Evolutionary conservation across 2,113 vertebrate species (phyloP).

Genomic region (Indicator maculatus): DNA sequence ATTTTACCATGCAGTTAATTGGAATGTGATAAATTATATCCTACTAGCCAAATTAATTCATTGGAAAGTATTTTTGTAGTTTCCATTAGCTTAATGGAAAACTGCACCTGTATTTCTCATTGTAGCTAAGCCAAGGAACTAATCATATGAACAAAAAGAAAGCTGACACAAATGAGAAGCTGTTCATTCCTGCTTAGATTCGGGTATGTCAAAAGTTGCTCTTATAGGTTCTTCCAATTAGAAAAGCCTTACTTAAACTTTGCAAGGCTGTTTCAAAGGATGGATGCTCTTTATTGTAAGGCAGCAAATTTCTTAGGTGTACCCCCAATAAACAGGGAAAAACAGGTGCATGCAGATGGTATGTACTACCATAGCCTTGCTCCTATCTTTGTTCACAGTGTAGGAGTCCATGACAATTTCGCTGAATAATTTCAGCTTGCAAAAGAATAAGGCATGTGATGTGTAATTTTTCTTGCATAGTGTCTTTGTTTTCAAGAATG

Average conservation of each 20-base stretch:
- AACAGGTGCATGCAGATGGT: not conserved
- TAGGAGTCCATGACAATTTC: not conserved
- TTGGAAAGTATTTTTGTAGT: slow-evolving; percentile 58
- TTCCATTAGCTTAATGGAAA: slow-evolving; percentile 68
- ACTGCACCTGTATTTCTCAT: slow-evolving; percentile 38
- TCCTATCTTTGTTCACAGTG: not conserved
- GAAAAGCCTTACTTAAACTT: not conserved
- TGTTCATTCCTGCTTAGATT: not conserved
- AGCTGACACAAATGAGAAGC: not conserved
- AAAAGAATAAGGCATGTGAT: not conserved
- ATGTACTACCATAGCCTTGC: fast-evolving
- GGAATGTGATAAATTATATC: slow-evolving; percentile 54
- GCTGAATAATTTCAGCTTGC: slow-evolving; percentile 6
- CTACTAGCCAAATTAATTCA: slow-evolving; percentile 56
- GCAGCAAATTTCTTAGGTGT: not conserved
- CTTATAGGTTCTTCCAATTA: not conserved
- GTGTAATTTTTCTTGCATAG: not conserved
- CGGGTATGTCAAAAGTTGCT: not conserved
- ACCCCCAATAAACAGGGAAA: not conserved
- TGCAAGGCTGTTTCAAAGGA: not conserved
- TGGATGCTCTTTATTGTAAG: not conserved
- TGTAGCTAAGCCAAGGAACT: slow-evolving; percentile 42
- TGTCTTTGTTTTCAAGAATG: not conserved
- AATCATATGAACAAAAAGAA: slow-evolving; percentile 21
- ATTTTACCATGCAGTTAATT: slow-evolving; percentile 53